Conservation (phyloP, 2,113 vertebrate species). For the Sterrhoptilus dennistouni region DNA sequence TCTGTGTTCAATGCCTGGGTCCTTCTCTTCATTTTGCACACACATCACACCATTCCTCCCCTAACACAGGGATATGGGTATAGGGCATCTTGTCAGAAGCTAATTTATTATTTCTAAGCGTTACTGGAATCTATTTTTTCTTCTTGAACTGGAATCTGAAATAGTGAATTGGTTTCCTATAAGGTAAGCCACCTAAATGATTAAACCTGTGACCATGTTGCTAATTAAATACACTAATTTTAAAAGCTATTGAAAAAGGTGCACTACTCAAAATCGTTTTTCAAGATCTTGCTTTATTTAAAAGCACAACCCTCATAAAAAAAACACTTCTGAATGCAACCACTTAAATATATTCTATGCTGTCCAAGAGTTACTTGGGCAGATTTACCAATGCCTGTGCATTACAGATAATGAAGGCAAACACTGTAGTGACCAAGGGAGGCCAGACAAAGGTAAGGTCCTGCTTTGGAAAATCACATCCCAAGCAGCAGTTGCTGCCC, state of each 20-base stretch:
- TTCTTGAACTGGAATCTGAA: slow-evolving; percentile 21
- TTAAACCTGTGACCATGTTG: slow-evolving; percentile 22
- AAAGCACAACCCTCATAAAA: slow-evolving; percentile 6
- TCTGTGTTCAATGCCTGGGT: neutral
- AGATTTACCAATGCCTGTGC: neutral
- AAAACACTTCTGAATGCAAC: neutral
- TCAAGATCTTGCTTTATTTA: neutral
- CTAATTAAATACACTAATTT: slow-evolving; percentile 34
- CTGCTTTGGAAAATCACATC: neutral
- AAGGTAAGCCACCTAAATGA: slow-evolving; percentile 36
- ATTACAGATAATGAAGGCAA: neutral
- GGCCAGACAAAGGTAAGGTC: neutral
- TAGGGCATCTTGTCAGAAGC: slow-evolving; percentile 14
- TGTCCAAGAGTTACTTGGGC: neutral
- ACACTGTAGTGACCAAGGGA: neutral
- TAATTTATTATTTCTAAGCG: slow-evolving; percentile 34
- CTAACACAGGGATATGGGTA: slow-evolving; percentile 14
- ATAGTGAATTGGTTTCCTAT: slow-evolving; percentile 43
- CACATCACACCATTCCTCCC: neutral
- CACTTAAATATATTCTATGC: neutral
- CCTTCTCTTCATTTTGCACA: neutral
- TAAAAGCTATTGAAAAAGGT: neutral
- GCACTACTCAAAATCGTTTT: neutral
- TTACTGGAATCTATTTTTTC: slow-evolving; percentile 34
- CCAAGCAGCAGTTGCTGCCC: neutral